phyloP scores from a whole-genome alignment of 2,113 vertebrate species.

The Lagopus leucura region DNA sequence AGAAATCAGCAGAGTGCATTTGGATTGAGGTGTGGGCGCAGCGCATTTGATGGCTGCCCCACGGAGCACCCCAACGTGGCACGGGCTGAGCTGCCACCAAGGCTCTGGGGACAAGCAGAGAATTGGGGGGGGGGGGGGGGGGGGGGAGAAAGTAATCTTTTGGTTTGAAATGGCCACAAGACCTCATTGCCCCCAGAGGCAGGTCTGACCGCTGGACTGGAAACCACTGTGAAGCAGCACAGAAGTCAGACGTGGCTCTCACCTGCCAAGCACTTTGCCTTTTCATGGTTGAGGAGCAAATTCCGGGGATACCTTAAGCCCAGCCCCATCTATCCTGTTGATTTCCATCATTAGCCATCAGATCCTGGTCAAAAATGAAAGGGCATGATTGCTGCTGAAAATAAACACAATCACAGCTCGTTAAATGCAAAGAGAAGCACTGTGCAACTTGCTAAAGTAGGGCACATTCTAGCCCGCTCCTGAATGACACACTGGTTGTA shows the following conservation, averaged over 20 bases:
- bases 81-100: too few species aligned
- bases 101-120: too few species aligned
- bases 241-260: background rate
- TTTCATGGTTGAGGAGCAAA: background rate
- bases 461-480: slow-evolving; percentile 33
- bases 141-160: too few species aligned
- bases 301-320: background rate
- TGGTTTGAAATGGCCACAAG: too few species aligned
- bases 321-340: background rate
- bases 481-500: slow-evolving; percentile 31
- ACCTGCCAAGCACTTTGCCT: background rate
- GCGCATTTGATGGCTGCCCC: background rate
- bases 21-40: background rate
- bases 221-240: background rate
- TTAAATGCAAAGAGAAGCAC: slow-evolving; percentile 59
- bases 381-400: slow-evolving; percentile 25
- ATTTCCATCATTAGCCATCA: slow-evolving; percentile 29
- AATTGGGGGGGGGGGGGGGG: too few species aligned
- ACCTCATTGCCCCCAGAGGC: background rate
- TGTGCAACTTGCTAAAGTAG: slow-evolving; percentile 64
- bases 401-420: slow-evolving; percentile 65
- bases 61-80: accelerated
- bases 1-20: background rate
- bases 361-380: slow-evolving; percentile 20
- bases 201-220: background rate